phyloP scores from a whole-genome alignment of 1,140 invertebrate species.

The Bombyx mori region DNA sequence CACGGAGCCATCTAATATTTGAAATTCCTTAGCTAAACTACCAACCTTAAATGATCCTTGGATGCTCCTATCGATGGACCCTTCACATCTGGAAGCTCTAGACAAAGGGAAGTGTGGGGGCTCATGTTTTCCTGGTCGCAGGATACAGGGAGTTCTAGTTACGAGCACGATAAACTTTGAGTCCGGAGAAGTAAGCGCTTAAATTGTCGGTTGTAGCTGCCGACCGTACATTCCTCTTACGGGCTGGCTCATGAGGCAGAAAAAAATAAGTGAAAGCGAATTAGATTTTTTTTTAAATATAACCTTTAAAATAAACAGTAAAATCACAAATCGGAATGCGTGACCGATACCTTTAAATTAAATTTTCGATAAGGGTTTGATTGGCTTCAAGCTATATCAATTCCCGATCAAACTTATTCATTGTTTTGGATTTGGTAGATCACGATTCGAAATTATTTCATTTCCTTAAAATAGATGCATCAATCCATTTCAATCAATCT shows the following conservation, averaged over 20 bases:
- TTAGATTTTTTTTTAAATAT: too few species aligned
- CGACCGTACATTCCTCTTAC: conserved; percentile 9
- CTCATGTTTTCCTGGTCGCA: conserved; percentile 25
- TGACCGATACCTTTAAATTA: too few species aligned
- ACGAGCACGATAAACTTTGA: conserved; percentile 59
- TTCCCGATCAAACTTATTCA: too few species aligned
- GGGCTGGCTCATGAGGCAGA: neutral
- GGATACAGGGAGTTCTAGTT: conserved; percentile 44
- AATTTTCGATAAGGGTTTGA: too few species aligned
- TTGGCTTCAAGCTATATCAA: too few species aligned
- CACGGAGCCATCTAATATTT: conserved; percentile 55
- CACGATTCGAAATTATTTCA: too few species aligned
- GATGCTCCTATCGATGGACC: neutral
- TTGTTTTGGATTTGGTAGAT: too few species aligned
- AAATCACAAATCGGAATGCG: too few species aligned
- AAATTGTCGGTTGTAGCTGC: conserved; percentile 44
- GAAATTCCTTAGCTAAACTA: conserved; percentile 43
- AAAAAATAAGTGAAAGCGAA: too few species aligned
- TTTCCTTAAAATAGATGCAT: too few species aligned
- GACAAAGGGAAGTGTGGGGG: conserved; percentile 12
- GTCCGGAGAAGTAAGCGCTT: conserved; percentile 58
- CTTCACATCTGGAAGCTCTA: neutral
- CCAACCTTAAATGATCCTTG: conserved; percentile 31
- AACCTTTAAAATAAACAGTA: too few species aligned
- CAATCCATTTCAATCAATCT: too few species aligned